Percentiles rank a stretch among this genome's conserved stretches.
Evolutionary conservation across 2,113 vertebrate genomes (phyloP).

Genomic region (Apteryx mantelli): DNA sequence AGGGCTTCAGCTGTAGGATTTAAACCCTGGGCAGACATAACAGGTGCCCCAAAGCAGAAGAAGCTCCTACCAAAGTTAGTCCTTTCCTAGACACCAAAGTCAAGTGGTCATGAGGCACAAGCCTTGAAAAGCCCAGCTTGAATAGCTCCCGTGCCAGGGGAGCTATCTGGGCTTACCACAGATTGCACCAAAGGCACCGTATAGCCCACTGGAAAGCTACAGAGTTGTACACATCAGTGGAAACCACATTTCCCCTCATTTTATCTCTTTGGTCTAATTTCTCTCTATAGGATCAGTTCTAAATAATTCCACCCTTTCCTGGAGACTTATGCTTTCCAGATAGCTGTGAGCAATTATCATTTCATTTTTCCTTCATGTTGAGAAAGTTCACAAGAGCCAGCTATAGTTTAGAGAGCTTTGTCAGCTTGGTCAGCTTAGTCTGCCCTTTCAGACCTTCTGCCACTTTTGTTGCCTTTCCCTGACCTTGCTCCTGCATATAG

Average conservation of each 20-base stretch:
- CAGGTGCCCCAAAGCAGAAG: background rate
- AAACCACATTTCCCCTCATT: background rate
- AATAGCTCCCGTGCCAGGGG: background rate
- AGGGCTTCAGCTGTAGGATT: background rate
- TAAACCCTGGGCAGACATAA: background rate
- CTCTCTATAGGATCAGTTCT: background rate
- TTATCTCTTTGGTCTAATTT: background rate
- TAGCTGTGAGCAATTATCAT: no score
- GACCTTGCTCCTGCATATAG: background rate
- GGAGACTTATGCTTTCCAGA: no score
- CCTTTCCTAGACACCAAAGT: background rate
- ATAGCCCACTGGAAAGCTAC: background rate
- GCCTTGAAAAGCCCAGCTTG: background rate
- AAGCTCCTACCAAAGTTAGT: background rate
- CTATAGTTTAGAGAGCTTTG: no score
- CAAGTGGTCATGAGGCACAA: background rate
- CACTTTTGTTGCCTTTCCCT: background rate
- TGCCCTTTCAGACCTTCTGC: no score
- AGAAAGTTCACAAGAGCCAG: no score
- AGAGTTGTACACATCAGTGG: background rate
- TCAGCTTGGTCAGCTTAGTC: no score
- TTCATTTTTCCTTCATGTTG: no score
- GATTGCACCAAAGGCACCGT: background rate
- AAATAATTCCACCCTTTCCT: background rate
- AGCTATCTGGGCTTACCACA: background rate